Conservation (phyloP, 2,797 vertebrate genomes). For the Dendrocincla fuliginosa region DNA sequence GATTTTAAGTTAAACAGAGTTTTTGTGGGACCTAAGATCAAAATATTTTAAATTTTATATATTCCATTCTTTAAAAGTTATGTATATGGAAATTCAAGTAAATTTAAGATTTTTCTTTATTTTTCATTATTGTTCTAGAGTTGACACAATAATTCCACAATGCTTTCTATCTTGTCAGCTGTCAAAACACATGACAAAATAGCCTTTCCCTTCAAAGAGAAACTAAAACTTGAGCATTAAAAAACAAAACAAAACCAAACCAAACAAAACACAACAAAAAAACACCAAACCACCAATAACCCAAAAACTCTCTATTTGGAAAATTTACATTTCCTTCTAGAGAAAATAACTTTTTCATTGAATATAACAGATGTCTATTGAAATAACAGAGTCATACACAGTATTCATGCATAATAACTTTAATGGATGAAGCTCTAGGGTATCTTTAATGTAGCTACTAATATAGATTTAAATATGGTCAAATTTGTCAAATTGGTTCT, state of each 20-base stretch:
- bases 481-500: background rate
- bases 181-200: background rate
- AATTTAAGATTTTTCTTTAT: background rate
- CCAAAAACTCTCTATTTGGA: background rate
- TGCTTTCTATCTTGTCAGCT: background rate
- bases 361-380: background rate
- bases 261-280: too few species aligned
- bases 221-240: fast-evolving
- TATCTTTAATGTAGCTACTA: background rate
- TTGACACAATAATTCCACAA: background rate
- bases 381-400: background rate
- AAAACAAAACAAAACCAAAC: background rate
- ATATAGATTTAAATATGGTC: background rate
- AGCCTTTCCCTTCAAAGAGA: background rate
- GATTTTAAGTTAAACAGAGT: background rate
- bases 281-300: background rate
- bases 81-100: background rate
- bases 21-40: background rate
- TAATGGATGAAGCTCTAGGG: too few species aligned
- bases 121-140: background rate
- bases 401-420: background rate
- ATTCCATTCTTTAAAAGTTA: fast-evolving
- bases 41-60: background rate
- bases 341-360: background rate
- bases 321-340: background rate